Evolutionary conservation across 2,888 invertebrate species (phyloP), one percentile per base, ranked within the genome.

Genomic region (Orthonychiurus folsomi): DNA sequence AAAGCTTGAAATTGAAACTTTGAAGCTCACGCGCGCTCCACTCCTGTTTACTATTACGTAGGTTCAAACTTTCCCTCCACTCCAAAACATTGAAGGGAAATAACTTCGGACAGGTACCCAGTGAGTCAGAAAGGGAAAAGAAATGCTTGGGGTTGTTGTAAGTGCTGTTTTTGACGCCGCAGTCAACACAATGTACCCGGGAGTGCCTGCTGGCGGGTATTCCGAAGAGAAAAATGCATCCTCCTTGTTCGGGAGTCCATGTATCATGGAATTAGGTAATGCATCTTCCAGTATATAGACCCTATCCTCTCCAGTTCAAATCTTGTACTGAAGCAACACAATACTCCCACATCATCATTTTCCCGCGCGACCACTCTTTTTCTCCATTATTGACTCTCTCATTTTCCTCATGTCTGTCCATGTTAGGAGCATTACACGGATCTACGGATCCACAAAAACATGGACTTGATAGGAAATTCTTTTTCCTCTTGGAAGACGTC

Each of bases 161-260:
- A 37, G 37, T 37, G 37, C 37, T 37, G 37, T 37, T 37, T 37
- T 37, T 37, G 37, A 37, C 37, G 37, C 37, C 37, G 37, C 37
- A 37, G 37, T 5, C 37, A 37, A 15, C 37, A 37, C 37, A 37
- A 37, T 37, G 37, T 37, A 37, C 15, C 15, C 37, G 37, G 37
- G 9, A 5, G 37, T 37, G 37, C 37, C 37, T 5, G n/a, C n/a
- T n/a, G n/a, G n/a, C n/a, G n/a, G n/a, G n/a, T n/a, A n/a, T n/a
- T n/a, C 15, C 9, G 37, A 15, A 37, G 37, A 37, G 37, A 37
- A 37, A 15, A 37, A 37, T 37, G 9, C 37, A 37, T n/a, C n/a
- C n/a, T n/a, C n/a, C n/a, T n/a, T n/a, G n/a, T n/a, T n/a, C n/a
- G n/a, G n/a, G n/a, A n/a, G n/a, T n/a, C 37, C 9, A 37, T 37